These are phyloP conservation scores for Lepus townsendii DNA, from an alignment of 2,797 vertebrate species.

Conservation along the genomic window DNA sequence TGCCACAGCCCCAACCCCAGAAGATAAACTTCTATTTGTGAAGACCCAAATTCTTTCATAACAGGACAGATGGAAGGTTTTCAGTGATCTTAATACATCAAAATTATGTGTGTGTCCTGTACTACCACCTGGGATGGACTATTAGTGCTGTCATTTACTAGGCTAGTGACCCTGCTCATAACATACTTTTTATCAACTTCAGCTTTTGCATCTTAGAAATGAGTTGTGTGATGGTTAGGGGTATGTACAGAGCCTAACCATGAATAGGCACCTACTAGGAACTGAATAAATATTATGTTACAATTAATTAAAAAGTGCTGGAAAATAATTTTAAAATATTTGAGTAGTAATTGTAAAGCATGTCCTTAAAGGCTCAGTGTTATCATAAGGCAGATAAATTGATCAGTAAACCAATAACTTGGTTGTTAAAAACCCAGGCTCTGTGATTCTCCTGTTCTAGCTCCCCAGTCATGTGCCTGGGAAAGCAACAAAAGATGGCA, in stretches of 20 bases:
- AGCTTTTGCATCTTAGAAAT: conserved; percentile 55
- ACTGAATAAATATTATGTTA: conserved; percentile 14
- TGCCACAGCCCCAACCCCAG: too few relatives aligned
- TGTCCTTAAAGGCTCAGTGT: background rate
- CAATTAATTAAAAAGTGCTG: conserved; percentile 20
- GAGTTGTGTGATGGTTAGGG: background rate
- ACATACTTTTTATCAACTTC: background rate
- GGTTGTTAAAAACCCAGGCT: background rate
- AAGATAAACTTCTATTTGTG: background rate
- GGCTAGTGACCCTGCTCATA: background rate
- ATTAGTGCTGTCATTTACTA: background rate
- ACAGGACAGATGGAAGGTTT: background rate
- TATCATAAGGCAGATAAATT: background rate
- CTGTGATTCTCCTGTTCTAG: too few relatives aligned
- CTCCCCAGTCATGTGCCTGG: too few relatives aligned
- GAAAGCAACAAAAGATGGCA: too few relatives aligned
- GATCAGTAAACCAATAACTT: background rate
- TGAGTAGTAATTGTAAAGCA: background rate
- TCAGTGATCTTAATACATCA: background rate
- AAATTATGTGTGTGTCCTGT: background rate
- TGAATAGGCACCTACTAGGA: background rate
- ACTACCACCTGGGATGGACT: background rate
- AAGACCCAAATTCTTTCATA: background rate
- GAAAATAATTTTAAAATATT: conserved; percentile 4
- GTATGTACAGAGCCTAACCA: background rate